Conservation (phyloP, 2,113 vertebrate genomes). For the Lagopus muta region DNA sequence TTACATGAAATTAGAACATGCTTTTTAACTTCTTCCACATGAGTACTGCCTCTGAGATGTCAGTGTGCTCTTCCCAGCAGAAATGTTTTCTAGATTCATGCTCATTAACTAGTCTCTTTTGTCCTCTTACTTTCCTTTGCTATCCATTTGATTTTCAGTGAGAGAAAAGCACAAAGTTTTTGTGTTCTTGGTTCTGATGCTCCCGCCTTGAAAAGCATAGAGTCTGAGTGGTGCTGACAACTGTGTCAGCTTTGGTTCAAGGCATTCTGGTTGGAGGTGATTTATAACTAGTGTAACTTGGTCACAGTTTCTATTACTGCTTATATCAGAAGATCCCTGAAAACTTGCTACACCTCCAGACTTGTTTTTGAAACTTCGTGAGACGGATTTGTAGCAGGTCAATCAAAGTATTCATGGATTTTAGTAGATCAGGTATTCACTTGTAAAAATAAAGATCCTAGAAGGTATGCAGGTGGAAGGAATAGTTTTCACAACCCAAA, state of each 20-base stretch:
- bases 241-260: not conserved
- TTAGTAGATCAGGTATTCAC: not conserved
- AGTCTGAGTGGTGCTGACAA: not conserved
- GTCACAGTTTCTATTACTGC: not conserved
- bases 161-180: not conserved
- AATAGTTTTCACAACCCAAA: not conserved
- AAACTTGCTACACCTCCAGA: not conserved
- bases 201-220: not conserved
- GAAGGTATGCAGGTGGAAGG: not conserved
- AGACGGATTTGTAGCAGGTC: not conserved
- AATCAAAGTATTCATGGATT: not conserved
- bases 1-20: constrained; percentile 45
- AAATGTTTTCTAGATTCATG: not conserved
- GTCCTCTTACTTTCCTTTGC: not conserved
- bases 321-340: not conserved
- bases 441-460: not conserved
- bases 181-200: not conserved
- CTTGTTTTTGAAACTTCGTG: not conserved
- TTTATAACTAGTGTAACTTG: not conserved
- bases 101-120: not conserved
- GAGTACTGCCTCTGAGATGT: not conserved
- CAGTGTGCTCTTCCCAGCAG: not conserved
- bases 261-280: not conserved
- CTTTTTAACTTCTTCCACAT: constrained; percentile 4
- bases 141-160: not conserved